These are phyloP conservation scores for Dasypogon diadema DNA, from an alignment of 2,888 invertebrate genomes.

Conservation along the genomic window DNA sequence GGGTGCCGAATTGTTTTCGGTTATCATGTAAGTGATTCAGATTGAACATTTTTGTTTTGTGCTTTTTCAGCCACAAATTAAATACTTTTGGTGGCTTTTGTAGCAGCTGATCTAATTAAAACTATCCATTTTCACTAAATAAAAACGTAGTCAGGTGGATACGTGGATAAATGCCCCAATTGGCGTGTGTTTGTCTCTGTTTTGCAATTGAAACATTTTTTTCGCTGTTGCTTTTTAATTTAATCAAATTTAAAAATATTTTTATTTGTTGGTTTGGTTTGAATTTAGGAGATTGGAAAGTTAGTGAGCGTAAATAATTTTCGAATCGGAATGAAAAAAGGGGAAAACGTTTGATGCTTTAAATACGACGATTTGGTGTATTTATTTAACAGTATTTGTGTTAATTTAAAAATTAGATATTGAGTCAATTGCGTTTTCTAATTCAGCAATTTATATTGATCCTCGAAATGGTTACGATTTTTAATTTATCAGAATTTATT, in stretches of 20 bases:
- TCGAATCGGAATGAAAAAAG: no score
- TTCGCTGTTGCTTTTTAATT: background rate
- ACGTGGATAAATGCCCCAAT: background rate
- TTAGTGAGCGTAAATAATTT: no score
- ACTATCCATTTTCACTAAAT: slow-evolving; percentile 36
- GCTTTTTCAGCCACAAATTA: slow-evolving; percentile 37
- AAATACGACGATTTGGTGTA: no score
- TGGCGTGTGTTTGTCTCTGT: background rate
- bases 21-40: slow-evolving; percentile 26
- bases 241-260: background rate
- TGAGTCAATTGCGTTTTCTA: no score
- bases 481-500: no score
- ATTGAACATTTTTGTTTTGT: slow-evolving; percentile 31
- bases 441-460: no score
- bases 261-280: no score
- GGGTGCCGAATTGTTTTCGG: slow-evolving; percentile 7
- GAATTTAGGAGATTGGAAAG: no score
- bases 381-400: no score
- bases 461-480: no score
- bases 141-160: slow-evolving; percentile 25
- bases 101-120: slow-evolving; percentile 47
- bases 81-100: slow-evolving; percentile 38
- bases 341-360: no score
- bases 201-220: background rate
- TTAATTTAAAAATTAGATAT: no score